These are phyloP conservation scores for Liopterus haemorrhoidalis DNA, from an alignment of 2,888 invertebrate species.

Conservation along the genomic window DNA sequence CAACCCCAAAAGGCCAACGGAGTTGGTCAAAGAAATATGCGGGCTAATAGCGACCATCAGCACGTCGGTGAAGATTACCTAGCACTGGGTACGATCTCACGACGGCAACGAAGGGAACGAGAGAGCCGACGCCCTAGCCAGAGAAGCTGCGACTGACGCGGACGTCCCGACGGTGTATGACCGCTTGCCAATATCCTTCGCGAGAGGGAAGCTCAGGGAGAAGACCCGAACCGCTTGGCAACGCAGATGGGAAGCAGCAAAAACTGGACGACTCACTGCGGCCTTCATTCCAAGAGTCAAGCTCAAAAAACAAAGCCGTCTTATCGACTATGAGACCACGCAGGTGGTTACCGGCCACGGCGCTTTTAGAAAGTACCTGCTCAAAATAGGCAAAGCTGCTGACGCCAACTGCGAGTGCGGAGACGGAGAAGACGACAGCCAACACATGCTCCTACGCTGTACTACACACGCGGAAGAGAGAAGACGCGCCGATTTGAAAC, in stretches of 20 bases:
- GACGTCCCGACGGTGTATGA: slow-evolving; percentile 39
- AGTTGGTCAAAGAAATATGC: background rate
- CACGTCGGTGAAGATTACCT: background rate
- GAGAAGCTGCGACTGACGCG: background rate
- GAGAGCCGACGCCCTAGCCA: no score
- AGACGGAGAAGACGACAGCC: slow-evolving; percentile 38
- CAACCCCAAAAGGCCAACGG: no score
- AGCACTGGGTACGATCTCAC: slow-evolving; percentile 9
- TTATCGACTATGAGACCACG: no score
- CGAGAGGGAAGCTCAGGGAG: slow-evolving; percentile 21
- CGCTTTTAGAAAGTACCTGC: slow-evolving; percentile 8
- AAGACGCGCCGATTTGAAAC: no score
- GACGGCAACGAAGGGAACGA: no score
- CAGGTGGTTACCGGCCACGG: slow-evolving; percentile 13
- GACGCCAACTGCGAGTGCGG: slow-evolving; percentile 38
- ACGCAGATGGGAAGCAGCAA: no score
- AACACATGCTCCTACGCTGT: slow-evolving; percentile 44
- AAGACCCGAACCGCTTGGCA: background rate
- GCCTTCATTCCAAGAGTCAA: no score
- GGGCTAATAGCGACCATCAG: background rate
- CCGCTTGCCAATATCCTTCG: slow-evolving; percentile 35
- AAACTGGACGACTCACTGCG: no score
- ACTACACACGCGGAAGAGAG: slow-evolving; percentile 39
- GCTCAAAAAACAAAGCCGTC: no score
- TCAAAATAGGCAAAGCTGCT: slow-evolving; percentile 34